Percentiles rank a stretch among this genome's conserved stretches.
phyloP scores from a whole-genome alignment of 2,797 vertebrate genomes.

The Enteromius paludinosus region DNA sequence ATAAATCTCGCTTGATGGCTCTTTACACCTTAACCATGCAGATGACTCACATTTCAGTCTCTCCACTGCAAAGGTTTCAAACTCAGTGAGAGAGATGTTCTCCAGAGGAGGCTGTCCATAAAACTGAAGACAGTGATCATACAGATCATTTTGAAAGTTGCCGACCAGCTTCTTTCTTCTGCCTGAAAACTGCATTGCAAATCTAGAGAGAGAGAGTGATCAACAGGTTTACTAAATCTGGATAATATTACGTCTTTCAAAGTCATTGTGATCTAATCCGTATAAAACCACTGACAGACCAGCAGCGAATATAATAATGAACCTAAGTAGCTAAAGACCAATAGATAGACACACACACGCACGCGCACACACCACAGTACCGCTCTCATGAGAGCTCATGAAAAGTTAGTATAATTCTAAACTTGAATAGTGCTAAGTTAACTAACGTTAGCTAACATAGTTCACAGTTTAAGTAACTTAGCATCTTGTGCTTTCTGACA shows the following conservation, averaged over 20 bases:
- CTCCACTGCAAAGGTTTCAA: conserved; percentile 91
- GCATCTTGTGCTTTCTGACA: neutral
- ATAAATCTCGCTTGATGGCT: neutral
- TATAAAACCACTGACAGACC: neutral
- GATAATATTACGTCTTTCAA: neutral
- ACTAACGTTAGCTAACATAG: neutral
- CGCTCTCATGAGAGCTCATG: neutral
- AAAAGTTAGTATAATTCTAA: neutral
- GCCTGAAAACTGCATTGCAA: conserved; percentile 68
- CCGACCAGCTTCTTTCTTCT: conserved; percentile 63
- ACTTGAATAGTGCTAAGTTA: neutral
- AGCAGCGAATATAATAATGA: neutral
- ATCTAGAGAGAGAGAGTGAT: neutral
- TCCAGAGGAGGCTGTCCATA: conserved; percentile 90
- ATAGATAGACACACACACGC: neutral
- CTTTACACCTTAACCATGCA: neutral
- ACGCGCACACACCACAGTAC: neutral
- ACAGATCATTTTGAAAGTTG: conserved; percentile 73
- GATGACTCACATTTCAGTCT: conserved; percentile 87
- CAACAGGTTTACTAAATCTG: neutral
- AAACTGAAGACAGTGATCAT: conserved; percentile 88
- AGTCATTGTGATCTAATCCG: neutral
- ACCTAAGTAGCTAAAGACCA: neutral
- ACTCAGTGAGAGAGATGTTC: conserved; percentile 88
- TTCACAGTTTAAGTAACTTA: neutral